Evolutionary conservation across 37 sponge, comb jelly and placozoan species (phyloP).

Genomic region (Halichondria panicea): DNA sequence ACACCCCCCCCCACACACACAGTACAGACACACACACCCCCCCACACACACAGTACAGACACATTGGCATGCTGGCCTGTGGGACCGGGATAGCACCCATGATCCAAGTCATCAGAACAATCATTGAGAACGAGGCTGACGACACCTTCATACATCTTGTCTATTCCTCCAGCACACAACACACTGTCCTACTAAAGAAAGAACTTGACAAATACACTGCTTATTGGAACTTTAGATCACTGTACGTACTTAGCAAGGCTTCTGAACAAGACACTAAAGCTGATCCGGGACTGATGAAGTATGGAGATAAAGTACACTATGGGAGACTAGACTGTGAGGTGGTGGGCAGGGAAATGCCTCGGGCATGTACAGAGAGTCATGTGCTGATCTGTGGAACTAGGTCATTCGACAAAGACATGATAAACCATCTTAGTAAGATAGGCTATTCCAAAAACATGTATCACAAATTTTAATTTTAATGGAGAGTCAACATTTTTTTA

Average conservation of each 20-base stretch:
- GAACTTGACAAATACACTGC: constrained; percentile 42
- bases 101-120: constrained; percentile 53
- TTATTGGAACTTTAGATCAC: constrained; percentile 75
- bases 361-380: background rate
- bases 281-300: constrained; percentile 42
- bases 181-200: constrained; percentile 72
- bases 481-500: too few species aligned
- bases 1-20: too few species aligned
- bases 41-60: constrained; percentile 20
- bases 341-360: constrained; percentile 13
- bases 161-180: constrained; percentile 60
- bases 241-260: constrained; percentile 34
- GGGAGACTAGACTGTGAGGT: constrained; percentile 38
- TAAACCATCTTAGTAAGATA: constrained; percentile 19
- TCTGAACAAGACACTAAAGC: background rate
- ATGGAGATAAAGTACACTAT: constrained; percentile 53
- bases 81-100: constrained; percentile 87
- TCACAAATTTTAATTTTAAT: constrained; percentile 49
- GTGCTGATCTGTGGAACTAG: constrained; percentile 78
- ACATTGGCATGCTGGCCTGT: constrained; percentile 73
- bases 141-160: constrained; percentile 64
- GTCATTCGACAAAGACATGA: constrained; percentile 79
- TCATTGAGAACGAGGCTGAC: constrained; percentile 80
- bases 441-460: constrained; percentile 3
- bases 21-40: too few species aligned